Evolutionary conservation across 1,140 invertebrate species (phyloP).

Genomic region (Drosophila tropicalis): DNA sequence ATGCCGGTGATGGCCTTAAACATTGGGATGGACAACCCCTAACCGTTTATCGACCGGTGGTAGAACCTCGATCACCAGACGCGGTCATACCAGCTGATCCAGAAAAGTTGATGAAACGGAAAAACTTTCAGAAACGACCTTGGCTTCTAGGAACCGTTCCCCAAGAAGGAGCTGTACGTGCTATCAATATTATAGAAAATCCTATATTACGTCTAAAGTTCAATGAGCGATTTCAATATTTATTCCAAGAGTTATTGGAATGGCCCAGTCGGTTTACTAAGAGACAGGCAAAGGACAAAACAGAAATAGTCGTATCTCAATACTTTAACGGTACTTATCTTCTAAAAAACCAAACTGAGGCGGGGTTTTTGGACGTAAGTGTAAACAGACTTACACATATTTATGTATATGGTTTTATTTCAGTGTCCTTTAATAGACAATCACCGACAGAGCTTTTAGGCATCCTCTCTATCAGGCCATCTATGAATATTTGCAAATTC

Average conservation of each 20-base stretch:
- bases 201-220: conserved; percentile 55
- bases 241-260: conserved; percentile 49
- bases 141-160: conserved; percentile 80
- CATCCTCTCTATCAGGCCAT: conserved; percentile 56
- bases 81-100: conserved; percentile 82
- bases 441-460: conserved; percentile 60
- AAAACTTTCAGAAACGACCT: conserved; percentile 72
- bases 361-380: conserved; percentile 71
- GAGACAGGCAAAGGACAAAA: conserved; percentile 17
- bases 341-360: too few species aligned
- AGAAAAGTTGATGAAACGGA: conserved; percentile 57
- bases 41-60: conserved; percentile 80
- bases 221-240: conserved; percentile 58
- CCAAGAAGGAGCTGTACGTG: conserved; percentile 81
- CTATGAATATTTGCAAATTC: conserved; percentile 7
- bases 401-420: too few species aligned
- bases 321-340: conserved; percentile 53
- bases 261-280: conserved; percentile 35
- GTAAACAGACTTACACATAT: neutral
- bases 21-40: conserved; percentile 81
- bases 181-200: conserved; percentile 66
- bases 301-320: conserved; percentile 44
- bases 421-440: conserved; percentile 28
- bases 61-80: conserved; percentile 57
- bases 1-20: conserved; percentile 67